A percentile compares a stretch with the other conserved stretches of the same genome.
Conservation (phyloP, 2,888 invertebrate genomes). For the Andrena haemorrhoa region DNA sequence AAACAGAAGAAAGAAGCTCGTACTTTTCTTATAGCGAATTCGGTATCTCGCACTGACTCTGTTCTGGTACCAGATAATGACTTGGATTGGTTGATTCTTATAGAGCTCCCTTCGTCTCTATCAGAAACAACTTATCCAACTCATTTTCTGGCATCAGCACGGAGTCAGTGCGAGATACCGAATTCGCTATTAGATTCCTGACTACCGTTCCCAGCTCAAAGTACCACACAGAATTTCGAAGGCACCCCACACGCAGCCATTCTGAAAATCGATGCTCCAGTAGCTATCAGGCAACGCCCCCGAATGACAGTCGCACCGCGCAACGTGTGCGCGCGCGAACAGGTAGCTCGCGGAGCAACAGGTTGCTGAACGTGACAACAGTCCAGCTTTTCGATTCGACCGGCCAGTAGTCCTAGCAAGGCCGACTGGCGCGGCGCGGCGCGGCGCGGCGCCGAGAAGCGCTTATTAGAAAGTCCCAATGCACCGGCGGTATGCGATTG, state of each 20-base stretch:
- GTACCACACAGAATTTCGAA: background rate
- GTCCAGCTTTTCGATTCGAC: slow-evolving; percentile 57
- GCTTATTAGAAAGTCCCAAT: slow-evolving; percentile 74
- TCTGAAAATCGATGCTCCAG: background rate
- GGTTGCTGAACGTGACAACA: slow-evolving; percentile 69
- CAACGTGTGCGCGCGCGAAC: slow-evolving; percentile 29
- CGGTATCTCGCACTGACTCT: too few species aligned
- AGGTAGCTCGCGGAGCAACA: slow-evolving; percentile 68
- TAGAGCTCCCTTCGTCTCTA: too few species aligned
- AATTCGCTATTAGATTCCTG: too few species aligned
- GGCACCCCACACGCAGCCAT: background rate
- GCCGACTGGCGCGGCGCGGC: slow-evolving; percentile 60
- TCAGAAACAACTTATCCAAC: too few species aligned
- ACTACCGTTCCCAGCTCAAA: background rate
- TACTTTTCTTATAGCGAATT: too few species aligned
- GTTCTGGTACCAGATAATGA: too few species aligned
- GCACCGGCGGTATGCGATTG: slow-evolving; percentile 73
- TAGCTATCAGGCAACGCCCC: background rate
- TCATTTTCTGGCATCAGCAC: too few species aligned
- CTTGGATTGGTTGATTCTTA: too few species aligned
- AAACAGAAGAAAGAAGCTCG: too few species aligned
- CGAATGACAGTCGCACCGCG: background rate
- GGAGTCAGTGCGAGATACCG: too few species aligned
- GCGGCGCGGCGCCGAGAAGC: slow-evolving; percentile 63
- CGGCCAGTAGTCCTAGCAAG: slow-evolving; percentile 67